A percentile compares a stretch with the other conserved stretches of the same genome.
Evolutionary conservation across 2,113 vertebrate species (phyloP).

Genomic region (Pavo muticus): DNA sequence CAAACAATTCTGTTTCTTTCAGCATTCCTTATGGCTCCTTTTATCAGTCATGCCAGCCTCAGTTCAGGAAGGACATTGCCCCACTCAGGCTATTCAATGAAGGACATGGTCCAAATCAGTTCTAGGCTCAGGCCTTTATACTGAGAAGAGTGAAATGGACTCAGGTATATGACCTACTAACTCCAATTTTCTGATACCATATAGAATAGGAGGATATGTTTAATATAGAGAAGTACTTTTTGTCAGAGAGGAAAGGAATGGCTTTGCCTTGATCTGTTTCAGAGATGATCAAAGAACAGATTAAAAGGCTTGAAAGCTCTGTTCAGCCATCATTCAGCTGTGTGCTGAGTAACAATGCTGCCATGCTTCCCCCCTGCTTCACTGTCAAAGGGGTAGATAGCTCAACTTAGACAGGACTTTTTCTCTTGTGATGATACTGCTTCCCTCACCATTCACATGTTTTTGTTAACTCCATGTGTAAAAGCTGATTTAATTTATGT

Average conservation of each 20-base stretch:
- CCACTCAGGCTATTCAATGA: background rate
- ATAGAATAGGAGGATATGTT: background rate
- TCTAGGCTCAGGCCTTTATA: background rate
- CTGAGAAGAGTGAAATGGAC: background rate
- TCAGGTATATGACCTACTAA: background rate
- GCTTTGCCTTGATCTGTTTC: conserved; percentile 47
- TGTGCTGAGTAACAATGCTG: background rate
- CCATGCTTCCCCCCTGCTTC: background rate
- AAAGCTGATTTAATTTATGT: background rate
- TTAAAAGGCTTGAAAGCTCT: background rate
- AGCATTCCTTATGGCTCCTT: background rate
- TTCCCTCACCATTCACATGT: background rate
- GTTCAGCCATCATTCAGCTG: background rate
- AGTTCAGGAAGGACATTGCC: background rate
- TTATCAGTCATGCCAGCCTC: background rate
- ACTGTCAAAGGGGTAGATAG: background rate
- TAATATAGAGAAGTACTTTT: conserved; percentile 4
- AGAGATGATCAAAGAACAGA: conserved; percentile 46
- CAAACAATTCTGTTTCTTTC: background rate
- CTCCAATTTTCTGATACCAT: background rate
- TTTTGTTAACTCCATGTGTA: accelerated
- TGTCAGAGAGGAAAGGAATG: conserved; percentile 8
- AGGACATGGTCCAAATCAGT: background rate
- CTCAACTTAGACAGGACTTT: background rate
- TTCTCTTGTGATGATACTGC: background rate